Base-by-base conservation (phyloP, 2,797 vertebrate species). In the Rhinella marina region DNA sequence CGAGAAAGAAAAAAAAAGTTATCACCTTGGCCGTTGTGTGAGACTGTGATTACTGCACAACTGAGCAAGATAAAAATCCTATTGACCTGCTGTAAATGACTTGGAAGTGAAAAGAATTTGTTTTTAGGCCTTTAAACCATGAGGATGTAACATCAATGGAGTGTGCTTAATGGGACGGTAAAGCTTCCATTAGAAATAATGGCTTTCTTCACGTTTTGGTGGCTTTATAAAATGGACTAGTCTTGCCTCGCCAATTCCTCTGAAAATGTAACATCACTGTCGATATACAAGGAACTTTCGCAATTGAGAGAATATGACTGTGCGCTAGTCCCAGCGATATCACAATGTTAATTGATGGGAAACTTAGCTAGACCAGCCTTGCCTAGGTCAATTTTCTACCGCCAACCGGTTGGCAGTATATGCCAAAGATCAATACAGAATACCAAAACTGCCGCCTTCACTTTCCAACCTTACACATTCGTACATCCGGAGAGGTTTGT, bases 141-240 rank as follows among this genome's bases (percentile, higher is more conserved):
- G 27, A 72, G 81, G 56, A 56, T 54, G 50, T 54, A 21, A 66
- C 66, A 70, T 29, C 11, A 3, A n/a, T 82, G 64, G 81, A 54
- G 62, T 54, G 48, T 84, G 82, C 82, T 56, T 59, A 72, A 27
- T 72, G 82, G 17, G 29, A 72, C 25, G 50, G 66, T 52, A 83
- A 70, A 54, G 41, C 25, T 72, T 72, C 59, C 29, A 81, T 81
- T 81, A 50, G 59, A 81, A 81, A 62, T 59, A 81, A 81, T 81
- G 80, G 32, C 48, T 81, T 64, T 66, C 32, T 81, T 64, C 61
- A 59, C 32, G 41, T 81, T 64, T 59, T 50, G 62, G 80, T 50
- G 80, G 59, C 80, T 81, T 48, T 52, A 66, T 50, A 66, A 66
- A 64, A 50, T 81, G 32, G 32, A 66, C 59, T 66, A 48, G 61